A percentile compares a stretch with the other conserved stretches of the same genome.
Evolutionary conservation across 2,797 vertebrate species (phyloP).

Genomic region (Trachops cirrhosus): DNA sequence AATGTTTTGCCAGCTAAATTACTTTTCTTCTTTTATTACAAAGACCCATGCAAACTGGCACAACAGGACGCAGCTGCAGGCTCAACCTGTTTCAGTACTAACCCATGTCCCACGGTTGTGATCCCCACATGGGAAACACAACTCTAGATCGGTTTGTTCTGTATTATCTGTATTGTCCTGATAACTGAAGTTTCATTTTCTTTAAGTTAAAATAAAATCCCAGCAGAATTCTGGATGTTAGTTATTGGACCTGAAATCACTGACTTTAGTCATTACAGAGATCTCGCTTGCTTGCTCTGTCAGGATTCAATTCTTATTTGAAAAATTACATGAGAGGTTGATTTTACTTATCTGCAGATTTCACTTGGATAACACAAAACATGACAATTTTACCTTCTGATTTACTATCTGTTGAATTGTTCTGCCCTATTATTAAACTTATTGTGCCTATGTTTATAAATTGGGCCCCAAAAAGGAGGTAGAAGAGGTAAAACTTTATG

Average conservation of each 20-base stretch:
- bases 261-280: not conserved
- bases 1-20: not conserved
- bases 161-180: not conserved
- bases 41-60: not conserved
- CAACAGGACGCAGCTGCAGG: not conserved
- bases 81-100: not conserved
- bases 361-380: constrained; percentile 27
- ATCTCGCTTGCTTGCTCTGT: not conserved
- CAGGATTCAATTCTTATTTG: not conserved
- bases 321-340: constrained; percentile 34
- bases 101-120: not conserved
- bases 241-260: not conserved
- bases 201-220: constrained; percentile 28
- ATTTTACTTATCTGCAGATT: constrained; percentile 33
- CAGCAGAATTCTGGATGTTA: not conserved
- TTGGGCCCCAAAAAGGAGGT: not conserved
- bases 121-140: not conserved
- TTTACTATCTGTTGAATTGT: not conserved
- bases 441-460: not conserved
- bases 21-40: not conserved
- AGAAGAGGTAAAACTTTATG: not conserved
- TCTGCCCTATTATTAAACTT: not conserved
- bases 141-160: not conserved
- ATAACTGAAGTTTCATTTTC: constrained; percentile 4
- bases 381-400: not conserved